These are phyloP conservation scores for Microcaecilia unicolor DNA, from an alignment of 2,797 vertebrate genomes.

Conservation along the genomic window DNA sequence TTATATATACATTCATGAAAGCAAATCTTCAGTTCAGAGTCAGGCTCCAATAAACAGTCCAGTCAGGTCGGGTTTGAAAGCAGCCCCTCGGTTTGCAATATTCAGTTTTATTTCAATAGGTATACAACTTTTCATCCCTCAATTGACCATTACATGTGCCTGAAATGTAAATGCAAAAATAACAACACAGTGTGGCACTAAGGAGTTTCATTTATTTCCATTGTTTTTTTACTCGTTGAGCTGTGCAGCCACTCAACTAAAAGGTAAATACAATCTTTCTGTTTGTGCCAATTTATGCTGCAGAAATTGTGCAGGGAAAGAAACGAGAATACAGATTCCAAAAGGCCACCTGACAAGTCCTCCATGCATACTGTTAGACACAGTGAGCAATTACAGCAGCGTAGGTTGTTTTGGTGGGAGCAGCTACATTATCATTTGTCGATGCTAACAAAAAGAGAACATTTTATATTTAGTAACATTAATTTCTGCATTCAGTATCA, in stretches of 20 bases:
- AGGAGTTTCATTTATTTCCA: not conserved
- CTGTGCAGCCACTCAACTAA: not conserved
- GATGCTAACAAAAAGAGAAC: slow-evolving; percentile 26
- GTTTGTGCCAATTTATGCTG: not conserved
- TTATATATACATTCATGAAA: no score
- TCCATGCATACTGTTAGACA: not conserved
- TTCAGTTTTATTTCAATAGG: no score
- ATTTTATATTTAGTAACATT: slow-evolving; percentile 90
- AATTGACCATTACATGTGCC: not conserved
- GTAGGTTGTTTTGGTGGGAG: no score
- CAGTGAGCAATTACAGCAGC: rapidly evolving
- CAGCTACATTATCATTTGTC: not conserved
- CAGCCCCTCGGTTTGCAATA: no score
- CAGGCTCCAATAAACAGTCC: no score
- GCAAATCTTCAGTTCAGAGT: no score
- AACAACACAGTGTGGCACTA: not conserved
- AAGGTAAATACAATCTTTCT: rapidly evolving
- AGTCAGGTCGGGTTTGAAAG: no score
- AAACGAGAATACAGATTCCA: no score
- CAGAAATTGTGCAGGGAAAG: not conserved
- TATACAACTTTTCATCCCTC: no score
- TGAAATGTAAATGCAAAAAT: not conserved
- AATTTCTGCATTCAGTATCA: slow-evolving; percentile 97
- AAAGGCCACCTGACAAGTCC: not conserved
- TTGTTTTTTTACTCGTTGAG: not conserved